Base-by-base conservation (phyloP, 2,113 vertebrate genomes). In the Theristicus caerulescens region DNA sequence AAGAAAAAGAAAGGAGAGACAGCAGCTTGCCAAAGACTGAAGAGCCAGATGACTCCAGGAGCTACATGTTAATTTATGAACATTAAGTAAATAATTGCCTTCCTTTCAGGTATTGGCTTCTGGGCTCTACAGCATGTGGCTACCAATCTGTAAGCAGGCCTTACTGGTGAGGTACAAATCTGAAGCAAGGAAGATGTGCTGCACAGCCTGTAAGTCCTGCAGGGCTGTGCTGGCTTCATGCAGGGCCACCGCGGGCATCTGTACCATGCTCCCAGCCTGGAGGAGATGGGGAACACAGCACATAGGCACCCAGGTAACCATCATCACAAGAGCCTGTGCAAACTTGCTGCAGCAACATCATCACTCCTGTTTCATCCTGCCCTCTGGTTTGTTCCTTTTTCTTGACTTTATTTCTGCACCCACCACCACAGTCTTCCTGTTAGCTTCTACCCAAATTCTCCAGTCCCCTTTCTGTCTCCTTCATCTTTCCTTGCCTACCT, bases 11-110 rank as follows among this genome's bases (percentile, higher is more conserved):
- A 67, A 40, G 47, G 8, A 70, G 29, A 74, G 18, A 64, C 22
- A 78, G 29, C 84, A 88, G 88, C 84, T 96, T 97, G 96, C 95
- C 89, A 96, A 71, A 89, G 40, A 42, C n/a, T 69, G 66, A 97
- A 52, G 18, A 97, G 86, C 65, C 96, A 96, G 86, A 96, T 97
- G 86, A 96, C 94, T 85, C 36, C 62, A 85, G 49, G 46, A 91
- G 22, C 38, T 89, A 49, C 73, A 36, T 78, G 31, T 79, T 93
- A 88, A 78, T 95, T 94, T 74, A 81, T 58, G 80, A 91, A 96
- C 67, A 74, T 94, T 85, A 95, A 95, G 61, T 93, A 96, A 96
- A 97, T 94, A 96, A 97, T 97, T 97, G 94, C 61, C 70, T 94
- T 97, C 61, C 70, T 94, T 97, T 96, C 38, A 82, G 88, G 66